Percentiles rank a stretch among this genome's conserved stretches.
These are phyloP conservation scores for Bombyx mandarina DNA, from an alignment of 1,140 invertebrate genomes.

Conservation along the genomic window DNA sequence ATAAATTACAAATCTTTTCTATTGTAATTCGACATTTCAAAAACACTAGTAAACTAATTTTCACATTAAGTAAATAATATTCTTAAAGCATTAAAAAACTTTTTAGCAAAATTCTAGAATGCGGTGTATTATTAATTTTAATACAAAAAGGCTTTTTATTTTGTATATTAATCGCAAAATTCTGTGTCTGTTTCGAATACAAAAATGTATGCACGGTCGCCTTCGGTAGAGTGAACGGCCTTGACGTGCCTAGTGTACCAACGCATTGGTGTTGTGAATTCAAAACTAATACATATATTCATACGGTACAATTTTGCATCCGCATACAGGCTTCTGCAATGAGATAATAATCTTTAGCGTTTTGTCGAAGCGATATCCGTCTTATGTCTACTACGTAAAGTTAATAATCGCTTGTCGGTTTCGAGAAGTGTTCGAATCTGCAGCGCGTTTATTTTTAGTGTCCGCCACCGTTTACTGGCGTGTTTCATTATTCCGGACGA, in stretches of 20 bases:
- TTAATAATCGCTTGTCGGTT: slow-evolving; percentile 1
- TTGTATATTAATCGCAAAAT: not conserved
- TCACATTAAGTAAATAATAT: no score
- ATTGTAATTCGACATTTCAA: no score
- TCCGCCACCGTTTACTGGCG: not conserved
- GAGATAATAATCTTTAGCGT: slow-evolving; percentile 7
- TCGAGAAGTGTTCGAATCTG: not conserved
- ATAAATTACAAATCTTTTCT: no score
- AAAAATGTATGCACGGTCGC: slow-evolving; percentile 2
- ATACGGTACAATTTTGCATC: slow-evolving; percentile 7
- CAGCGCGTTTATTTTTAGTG: slow-evolving; percentile 5
- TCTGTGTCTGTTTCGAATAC: not conserved
- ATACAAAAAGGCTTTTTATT: no score
- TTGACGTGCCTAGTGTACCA: slow-evolving; percentile 11
- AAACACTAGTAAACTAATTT: no score
- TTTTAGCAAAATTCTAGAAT: not conserved
- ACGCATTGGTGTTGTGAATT: not conserved
- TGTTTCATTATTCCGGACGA: not conserved
- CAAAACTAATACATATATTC: slow-evolving; percentile 10
- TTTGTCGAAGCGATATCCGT: no score
- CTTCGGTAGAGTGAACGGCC: not conserved
- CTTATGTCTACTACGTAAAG: not conserved
- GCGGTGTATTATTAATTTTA: no score
- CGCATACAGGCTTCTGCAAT: slow-evolving; percentile 7
- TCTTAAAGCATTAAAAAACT: not conserved